Conservation (phyloP, 35 echinoderm and acorn worm species). For the Chiridota heheva region DNA sequence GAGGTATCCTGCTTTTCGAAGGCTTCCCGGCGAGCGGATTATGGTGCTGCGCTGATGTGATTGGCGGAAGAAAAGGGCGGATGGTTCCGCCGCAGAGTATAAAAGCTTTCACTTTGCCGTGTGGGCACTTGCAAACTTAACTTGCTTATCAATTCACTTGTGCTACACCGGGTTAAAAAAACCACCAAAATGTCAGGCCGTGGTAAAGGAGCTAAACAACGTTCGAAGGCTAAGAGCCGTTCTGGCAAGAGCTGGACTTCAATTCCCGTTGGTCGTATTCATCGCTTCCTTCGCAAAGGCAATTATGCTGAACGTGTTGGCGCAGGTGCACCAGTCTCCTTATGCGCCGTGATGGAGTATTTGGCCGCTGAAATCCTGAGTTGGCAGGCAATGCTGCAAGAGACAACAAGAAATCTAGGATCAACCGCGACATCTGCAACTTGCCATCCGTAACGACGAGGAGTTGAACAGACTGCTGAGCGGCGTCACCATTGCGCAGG, state of each 20-base stretch:
- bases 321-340: conserved; percentile 62
- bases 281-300: no score
- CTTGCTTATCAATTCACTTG: no score
- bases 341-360: conserved; percentile 67
- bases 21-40: no score
- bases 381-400: conserved; percentile 67
- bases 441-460: no score
- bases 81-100: no score
- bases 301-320: conserved; percentile 61
- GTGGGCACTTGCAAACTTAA: no score
- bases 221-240: conserved; percentile 57
- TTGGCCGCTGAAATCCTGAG: conserved; percentile 74
- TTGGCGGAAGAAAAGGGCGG: no score
- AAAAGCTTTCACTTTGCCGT: no score
- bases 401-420: conserved; percentile 81
- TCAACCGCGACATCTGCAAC: conserved; percentile 73
- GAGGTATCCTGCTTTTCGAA: background rate
- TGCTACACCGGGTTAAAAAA: no score
- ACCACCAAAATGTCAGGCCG: conserved; percentile 71
- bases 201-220: conserved; percentile 44
- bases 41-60: no score
- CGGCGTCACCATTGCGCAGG: no score
- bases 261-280: conserved; percentile 76
- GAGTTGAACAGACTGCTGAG: conserved; percentile 74
- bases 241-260: conserved; percentile 63